A percentile compares a stretch with the other conserved stretches of the same genome.
phyloP scores from a whole-genome alignment of 2,888 invertebrate species.

The Acholoe squamosa region DNA sequence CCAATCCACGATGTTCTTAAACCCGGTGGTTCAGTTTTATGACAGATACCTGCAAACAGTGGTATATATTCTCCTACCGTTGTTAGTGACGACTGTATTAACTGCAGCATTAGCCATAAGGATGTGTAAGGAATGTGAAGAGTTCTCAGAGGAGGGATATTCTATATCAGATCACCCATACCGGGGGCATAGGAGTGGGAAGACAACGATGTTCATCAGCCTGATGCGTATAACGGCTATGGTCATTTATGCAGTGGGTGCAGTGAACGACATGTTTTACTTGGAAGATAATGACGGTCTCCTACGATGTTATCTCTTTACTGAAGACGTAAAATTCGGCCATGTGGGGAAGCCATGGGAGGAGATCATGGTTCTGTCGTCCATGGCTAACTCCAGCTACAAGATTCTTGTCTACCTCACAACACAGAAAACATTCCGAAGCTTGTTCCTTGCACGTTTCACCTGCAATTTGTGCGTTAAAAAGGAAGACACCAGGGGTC shows the following conservation, averaged over 20 bases:
- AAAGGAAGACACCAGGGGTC: no score
- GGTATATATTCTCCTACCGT: background rate
- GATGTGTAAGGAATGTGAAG: no score
- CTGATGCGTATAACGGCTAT: background rate
- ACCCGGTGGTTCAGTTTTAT: background rate
- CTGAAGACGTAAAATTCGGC: background rate
- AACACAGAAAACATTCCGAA: background rate
- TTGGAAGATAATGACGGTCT: background rate
- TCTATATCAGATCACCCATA: no score
- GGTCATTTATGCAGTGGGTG: background rate
- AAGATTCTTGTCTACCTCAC: constrained; percentile 4
- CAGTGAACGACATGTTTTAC: no score
- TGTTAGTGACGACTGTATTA: no score
- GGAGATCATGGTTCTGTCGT: background rate
- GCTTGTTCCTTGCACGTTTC: no score
- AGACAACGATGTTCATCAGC: background rate
- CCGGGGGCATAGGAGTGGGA: no score
- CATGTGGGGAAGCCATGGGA: background rate
- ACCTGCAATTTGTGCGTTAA: no score
- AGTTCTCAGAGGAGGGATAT: no score
- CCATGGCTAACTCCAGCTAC: background rate
- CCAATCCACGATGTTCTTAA: background rate
- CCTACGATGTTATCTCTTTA: background rate
- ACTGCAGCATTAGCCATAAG: no score
- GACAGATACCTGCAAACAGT: background rate